A percentile compares a stretch with the other conserved stretches of the same genome.
These are phyloP conservation scores for Rhamnusium bicolor DNA, from an alignment of 2,888 invertebrate genomes.

Conservation along the genomic window DNA sequence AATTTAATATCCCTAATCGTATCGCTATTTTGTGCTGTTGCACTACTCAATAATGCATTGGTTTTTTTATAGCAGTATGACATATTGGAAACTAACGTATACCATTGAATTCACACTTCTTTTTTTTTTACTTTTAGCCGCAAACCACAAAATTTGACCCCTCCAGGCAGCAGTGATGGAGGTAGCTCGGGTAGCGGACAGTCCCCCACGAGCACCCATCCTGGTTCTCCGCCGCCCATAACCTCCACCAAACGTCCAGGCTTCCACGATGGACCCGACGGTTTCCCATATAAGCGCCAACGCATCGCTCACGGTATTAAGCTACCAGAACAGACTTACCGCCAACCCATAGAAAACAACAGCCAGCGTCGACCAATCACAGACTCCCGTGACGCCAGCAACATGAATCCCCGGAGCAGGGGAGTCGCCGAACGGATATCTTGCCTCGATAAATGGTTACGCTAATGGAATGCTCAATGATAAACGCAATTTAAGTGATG, in stretches of 20 bases:
- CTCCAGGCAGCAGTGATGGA: slow-evolving; percentile 88
- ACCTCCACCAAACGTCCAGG: slow-evolving; percentile 75
- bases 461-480: slow-evolving; percentile 62
- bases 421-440: slow-evolving; percentile 54
- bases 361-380: slow-evolving; percentile 67
- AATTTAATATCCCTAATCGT: no score
- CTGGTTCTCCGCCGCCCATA: slow-evolving; percentile 85
- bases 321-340: slow-evolving; percentile 56
- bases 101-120: background rate
- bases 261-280: slow-evolving; percentile 75
- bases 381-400: slow-evolving; percentile 70
- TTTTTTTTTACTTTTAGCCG: slow-evolving; percentile 73
- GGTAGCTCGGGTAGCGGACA: slow-evolving; percentile 85
- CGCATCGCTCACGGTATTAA: slow-evolving; percentile 87
- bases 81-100: no score
- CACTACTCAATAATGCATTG: no score
- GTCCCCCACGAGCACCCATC: slow-evolving; percentile 83
- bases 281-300: slow-evolving; percentile 73
- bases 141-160: slow-evolving; percentile 93
- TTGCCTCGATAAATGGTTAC: slow-evolving; percentile 50
- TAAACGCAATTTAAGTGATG: slow-evolving; percentile 63
- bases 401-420: slow-evolving; percentile 71
- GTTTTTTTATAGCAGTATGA: no score
- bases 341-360: slow-evolving; percentile 70
- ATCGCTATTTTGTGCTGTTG: no score